These are phyloP conservation scores for Drosophila kepulauana DNA, from an alignment of 1,140 invertebrate genomes.

Conservation along the genomic window DNA sequence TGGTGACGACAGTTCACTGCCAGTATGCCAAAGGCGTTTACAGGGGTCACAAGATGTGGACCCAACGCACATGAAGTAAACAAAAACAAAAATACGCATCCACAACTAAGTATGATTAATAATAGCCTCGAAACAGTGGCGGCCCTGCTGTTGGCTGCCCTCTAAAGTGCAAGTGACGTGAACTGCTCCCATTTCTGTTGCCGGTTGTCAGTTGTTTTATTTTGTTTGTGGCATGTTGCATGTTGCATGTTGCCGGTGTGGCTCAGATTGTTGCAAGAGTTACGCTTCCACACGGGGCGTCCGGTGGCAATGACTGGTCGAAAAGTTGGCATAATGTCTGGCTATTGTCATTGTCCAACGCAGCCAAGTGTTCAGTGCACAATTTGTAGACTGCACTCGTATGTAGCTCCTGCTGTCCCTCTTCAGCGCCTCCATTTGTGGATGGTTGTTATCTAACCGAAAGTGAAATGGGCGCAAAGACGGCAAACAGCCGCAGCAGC, in stretches of 20 bases:
- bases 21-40: constrained; percentile 59
- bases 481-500: constrained; percentile 17
- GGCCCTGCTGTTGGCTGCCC: constrained; percentile 8
- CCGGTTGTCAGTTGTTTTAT: constrained; percentile 7
- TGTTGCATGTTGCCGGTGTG: neutral
- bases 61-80: constrained; percentile 13
- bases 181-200: constrained; percentile 42
- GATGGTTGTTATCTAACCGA: constrained; percentile 71
- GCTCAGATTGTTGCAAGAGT: constrained; percentile 16
- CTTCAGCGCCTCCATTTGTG: neutral
- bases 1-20: constrained; percentile 64
- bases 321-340: constrained; percentile 33
- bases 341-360: constrained; percentile 49
- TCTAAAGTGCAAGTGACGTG: constrained; percentile 36
- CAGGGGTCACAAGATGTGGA: constrained; percentile 39
- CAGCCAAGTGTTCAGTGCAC: constrained; percentile 34
- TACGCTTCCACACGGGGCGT: constrained; percentile 19
- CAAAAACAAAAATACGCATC: constrained; percentile 42
- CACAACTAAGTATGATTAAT: constrained; percentile 19
- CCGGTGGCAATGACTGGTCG: constrained; percentile 50
- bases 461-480: constrained; percentile 68
- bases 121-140: constrained; percentile 20
- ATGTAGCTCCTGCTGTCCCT: constrained; percentile 5
- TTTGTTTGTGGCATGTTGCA: neutral
- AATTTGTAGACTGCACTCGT: constrained; percentile 21